Percentiles rank a stretch among this genome's conserved stretches.
phyloP scores from a whole-genome alignment of 1,140 invertebrate species.

The Drosophila pseudoobscura region DNA sequence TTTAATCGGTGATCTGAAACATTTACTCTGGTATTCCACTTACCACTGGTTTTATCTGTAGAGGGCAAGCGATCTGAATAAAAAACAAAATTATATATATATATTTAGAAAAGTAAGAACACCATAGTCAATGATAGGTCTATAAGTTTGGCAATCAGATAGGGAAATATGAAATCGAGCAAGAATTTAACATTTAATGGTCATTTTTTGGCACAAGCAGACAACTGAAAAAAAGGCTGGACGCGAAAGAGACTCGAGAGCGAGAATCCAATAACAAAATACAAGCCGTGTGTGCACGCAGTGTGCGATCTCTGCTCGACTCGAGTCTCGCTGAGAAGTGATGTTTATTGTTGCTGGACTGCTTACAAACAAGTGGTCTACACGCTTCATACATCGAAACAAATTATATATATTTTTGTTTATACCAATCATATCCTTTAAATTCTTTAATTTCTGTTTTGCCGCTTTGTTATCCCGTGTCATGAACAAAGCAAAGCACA shows the following conservation, averaged over 20 bases:
- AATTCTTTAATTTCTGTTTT: conserved; percentile 9
- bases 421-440: too few species aligned
- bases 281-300: too few species aligned
- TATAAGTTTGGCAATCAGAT: not conserved
- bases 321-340: too few species aligned
- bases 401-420: too few species aligned
- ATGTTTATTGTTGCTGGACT: too few species aligned
- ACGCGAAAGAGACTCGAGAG: too few species aligned
- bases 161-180: too few species aligned
- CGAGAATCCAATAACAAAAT: too few species aligned
- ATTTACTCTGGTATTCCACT: not conserved
- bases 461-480: conserved; percentile 20
- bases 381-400: too few species aligned
- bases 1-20: not conserved
- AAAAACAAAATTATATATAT: not conserved
- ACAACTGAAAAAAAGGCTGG: too few species aligned
- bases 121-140: conserved; percentile 3
- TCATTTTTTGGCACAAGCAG: not conserved
- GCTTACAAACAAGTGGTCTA: too few species aligned
- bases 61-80: not conserved
- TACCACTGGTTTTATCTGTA: conserved; percentile 10
- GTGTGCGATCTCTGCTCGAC: too few species aligned
- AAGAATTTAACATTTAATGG: not conserved
- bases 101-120: not conserved
- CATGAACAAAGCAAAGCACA: conserved; percentile 38